Percentiles rank a stretch among this genome's conserved stretches.
Conservation (phyloP, 1,140 invertebrate species). For the Drosophila serrata region DNA sequence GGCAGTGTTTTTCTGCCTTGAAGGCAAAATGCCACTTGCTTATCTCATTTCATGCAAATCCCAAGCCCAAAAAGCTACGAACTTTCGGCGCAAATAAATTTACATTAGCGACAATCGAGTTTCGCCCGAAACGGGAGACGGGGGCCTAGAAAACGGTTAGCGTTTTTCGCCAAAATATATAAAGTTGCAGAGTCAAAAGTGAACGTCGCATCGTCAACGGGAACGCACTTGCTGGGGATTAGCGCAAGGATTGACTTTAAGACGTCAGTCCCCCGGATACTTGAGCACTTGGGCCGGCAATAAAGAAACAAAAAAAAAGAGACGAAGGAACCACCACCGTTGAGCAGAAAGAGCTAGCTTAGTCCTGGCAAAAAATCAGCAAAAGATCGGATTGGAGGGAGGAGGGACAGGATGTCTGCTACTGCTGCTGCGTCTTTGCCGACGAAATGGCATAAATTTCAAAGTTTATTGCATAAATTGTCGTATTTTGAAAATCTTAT, state of each 20-base stretch:
- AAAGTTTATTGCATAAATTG: constrained; percentile 84
- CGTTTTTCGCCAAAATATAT: constrained; percentile 18
- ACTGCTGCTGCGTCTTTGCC: constrained; percentile 38
- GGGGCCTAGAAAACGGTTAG: constrained; percentile 6
- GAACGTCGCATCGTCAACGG: constrained; percentile 32
- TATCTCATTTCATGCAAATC: constrained; percentile 67
- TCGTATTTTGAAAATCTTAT: constrained; percentile 84
- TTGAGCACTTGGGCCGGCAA: constrained; percentile 55
- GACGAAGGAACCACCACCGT: constrained; percentile 4
- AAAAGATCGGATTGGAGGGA: too few relatives aligned
- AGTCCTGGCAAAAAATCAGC: constrained; percentile 32
- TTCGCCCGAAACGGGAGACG: constrained; percentile 11
- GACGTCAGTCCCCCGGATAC: constrained; percentile 60
- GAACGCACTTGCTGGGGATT: constrained; percentile 72
- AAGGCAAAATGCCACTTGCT: constrained; percentile 50
- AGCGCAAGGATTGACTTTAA: constrained; percentile 78
- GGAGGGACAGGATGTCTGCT: constrained; percentile 22
- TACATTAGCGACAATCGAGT: constrained; percentile 68
- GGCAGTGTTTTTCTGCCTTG: constrained; percentile 19
- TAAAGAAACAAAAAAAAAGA: constrained; percentile 50
- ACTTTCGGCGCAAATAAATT: constrained; percentile 61
- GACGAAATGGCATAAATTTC: constrained; percentile 79
- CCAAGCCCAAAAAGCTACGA: constrained; percentile 35
- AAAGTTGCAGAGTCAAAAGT: constrained; percentile 63
- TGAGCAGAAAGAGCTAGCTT: constrained; percentile 33